phyloP scores from a whole-genome alignment of 2,113 vertebrate genomes.

The Coreoperca whiteheadi region DNA sequence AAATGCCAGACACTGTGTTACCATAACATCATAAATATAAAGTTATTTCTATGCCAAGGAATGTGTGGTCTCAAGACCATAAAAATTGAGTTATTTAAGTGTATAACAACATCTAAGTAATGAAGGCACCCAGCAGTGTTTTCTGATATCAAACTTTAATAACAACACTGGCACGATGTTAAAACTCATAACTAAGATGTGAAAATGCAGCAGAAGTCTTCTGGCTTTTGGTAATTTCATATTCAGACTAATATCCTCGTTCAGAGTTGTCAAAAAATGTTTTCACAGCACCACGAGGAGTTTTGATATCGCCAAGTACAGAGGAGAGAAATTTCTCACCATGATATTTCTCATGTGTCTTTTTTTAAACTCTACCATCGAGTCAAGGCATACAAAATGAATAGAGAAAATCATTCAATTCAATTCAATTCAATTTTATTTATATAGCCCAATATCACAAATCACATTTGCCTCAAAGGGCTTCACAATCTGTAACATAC shows the following conservation, averaged over 20 bases:
- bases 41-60: neutral
- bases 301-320: neutral
- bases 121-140: neutral
- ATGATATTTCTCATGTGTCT: neutral
- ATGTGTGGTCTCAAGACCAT: fast-evolving
- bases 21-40: neutral
- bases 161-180: neutral
- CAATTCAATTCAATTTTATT: too few species aligned
- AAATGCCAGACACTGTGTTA: neutral
- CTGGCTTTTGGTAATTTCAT: neutral
- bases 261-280: neutral
- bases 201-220: neutral
- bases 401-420: neutral
- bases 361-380: neutral
- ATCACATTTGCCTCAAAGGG: too few species aligned
- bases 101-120: neutral
- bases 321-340: neutral
- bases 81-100: neutral
- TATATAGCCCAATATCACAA: too few species aligned
- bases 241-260: neutral
- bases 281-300: neutral
- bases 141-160: neutral
- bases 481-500: too few species aligned
- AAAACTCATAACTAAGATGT: neutral
- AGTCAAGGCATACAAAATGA: neutral